Evolutionary conservation across 1,140 invertebrate genomes (phyloP).

Genomic region (Odontomachus brunneus): DNA sequence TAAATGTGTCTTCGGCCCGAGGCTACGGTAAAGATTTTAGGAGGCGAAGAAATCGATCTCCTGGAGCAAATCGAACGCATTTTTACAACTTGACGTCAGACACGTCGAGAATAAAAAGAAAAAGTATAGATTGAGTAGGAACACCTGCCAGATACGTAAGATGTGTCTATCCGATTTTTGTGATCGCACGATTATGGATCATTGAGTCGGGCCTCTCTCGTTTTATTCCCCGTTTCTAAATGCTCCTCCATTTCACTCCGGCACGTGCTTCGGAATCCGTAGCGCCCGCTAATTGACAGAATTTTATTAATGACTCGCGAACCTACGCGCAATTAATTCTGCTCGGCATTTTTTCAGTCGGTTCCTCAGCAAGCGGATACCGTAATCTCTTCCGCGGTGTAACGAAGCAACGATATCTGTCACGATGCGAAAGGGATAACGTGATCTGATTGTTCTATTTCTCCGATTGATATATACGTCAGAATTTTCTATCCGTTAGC

Average conservation of each 20-base stretch:
- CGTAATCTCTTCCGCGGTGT: constrained; percentile 44
- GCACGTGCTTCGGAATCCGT: constrained; percentile 34
- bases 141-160: constrained; percentile 55
- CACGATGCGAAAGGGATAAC: constrained; percentile 28
- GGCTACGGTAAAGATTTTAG: constrained; percentile 50
- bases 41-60: constrained; percentile 62
- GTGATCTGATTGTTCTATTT: not conserved
- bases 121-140: constrained; percentile 39
- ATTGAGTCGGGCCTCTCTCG: constrained; percentile 24
- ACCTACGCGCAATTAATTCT: constrained; percentile 52
- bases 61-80: constrained; percentile 61
- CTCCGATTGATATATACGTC: not conserved
- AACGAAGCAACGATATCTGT: constrained; percentile 27
- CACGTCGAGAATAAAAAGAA: constrained; percentile 28
- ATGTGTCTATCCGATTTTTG: constrained; percentile 57
- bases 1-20: constrained; percentile 60
- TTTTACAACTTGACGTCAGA: constrained; percentile 60
- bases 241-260: constrained; percentile 26
- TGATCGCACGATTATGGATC: constrained; percentile 38
- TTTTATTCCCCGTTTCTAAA: constrained; percentile 10
- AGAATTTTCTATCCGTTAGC: not conserved
- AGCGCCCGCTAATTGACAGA: constrained; percentile 52
- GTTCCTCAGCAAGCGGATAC: constrained; percentile 45
- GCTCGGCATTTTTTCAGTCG: constrained; percentile 8
- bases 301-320: constrained; percentile 58